phyloP scores from a whole-genome alignment of 2,888 invertebrate genomes.

The Dusona sp. region DNA sequence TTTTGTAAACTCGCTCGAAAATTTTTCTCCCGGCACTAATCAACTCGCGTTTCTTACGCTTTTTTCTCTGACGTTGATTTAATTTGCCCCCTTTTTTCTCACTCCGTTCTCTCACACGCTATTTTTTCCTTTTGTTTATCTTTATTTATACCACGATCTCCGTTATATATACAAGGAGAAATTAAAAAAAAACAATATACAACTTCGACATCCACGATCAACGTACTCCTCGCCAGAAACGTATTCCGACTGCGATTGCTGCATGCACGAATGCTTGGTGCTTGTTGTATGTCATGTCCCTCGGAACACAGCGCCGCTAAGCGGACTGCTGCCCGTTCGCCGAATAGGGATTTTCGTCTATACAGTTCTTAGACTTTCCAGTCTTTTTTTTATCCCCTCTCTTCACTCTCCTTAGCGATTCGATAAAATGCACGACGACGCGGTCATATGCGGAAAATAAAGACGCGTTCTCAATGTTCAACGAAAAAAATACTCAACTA shows the following conservation, averaged over 20 bases:
- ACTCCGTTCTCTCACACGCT: constrained; percentile 24
- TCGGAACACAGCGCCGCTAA: constrained; percentile 75
- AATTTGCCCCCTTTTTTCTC: not conserved
- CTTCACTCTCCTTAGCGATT: not conserved
- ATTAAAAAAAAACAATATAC: constrained; percentile 34
- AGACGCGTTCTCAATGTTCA: not conserved
- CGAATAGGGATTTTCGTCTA: constrained; percentile 64
- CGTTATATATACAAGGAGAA: constrained; percentile 26
- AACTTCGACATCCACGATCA: constrained; percentile 65
- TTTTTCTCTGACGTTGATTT: not conserved
- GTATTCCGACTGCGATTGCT: constrained; percentile 79
- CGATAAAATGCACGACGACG: constrained; percentile 26
- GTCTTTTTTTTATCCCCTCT: constrained; percentile 18
- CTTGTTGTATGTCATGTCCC: constrained; percentile 76
- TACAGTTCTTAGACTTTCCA: constrained; percentile 45
- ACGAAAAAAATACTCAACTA: not conserved
- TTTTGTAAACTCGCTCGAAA: constrained; percentile 50
- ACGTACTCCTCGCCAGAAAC: constrained; percentile 76
- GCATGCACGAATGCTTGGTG: constrained; percentile 77
- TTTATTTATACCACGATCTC: constrained; percentile 18
- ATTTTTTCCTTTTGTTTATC: constrained; percentile 30
- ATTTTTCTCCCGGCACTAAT: constrained; percentile 53
- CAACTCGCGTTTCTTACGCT: constrained; percentile 52
- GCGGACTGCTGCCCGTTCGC: constrained; percentile 44
- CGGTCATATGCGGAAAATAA: not conserved